A percentile compares a stretch with the other conserved stretches of the same genome.
phyloP scores from a whole-genome alignment of 1,140 invertebrate genomes.

The Berghia stephanieae region DNA sequence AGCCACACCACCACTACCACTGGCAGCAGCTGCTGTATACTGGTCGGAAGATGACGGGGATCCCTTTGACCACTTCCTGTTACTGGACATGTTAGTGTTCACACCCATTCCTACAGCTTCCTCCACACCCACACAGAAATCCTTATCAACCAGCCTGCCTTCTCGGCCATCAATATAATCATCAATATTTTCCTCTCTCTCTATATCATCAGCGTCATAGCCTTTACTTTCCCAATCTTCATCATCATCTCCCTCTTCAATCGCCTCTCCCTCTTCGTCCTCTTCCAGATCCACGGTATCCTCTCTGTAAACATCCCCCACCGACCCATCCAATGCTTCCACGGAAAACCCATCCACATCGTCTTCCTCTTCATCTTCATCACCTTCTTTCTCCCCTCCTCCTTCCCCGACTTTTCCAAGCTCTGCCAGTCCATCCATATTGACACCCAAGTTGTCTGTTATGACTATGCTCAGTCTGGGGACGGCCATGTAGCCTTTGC shows the following conservation, averaged over 20 bases:
- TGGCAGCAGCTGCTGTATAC: no score
- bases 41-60: no score
- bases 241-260: background rate
- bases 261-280: background rate
- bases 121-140: background rate
- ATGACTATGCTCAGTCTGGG: background rate
- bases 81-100: background rate
- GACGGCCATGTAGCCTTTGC: background rate
- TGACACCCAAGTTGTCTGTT: background rate
- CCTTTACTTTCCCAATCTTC: no score
- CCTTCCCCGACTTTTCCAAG: background rate
- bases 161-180: background rate
- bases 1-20: no score
- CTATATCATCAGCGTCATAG: constrained; percentile 8
- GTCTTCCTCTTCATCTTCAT: background rate
- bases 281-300: background rate
- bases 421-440: background rate
- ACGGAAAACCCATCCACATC: background rate
- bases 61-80: background rate
- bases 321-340: background rate
- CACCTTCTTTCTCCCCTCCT: background rate
- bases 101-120: background rate
- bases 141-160: background rate
- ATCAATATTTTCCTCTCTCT: background rate
- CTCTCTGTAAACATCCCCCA: background rate